These are phyloP conservation scores for Minunthozetes semirufus DNA, from an alignment of 2,888 invertebrate genomes.

Conservation along the genomic window DNA sequence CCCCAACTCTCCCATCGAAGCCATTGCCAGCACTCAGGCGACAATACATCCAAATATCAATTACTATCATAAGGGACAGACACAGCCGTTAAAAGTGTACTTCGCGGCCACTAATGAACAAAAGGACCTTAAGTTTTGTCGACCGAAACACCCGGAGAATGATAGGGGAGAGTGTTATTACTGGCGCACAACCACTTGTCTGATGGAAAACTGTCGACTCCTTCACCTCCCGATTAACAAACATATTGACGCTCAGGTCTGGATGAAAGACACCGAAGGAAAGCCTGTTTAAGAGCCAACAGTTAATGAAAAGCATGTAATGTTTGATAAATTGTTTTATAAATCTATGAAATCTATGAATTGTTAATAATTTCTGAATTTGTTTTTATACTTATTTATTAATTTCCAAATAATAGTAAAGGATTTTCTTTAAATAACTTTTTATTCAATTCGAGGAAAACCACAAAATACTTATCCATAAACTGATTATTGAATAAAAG, in stretches of 20 bases:
- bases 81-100: conserved; percentile 25
- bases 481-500: no score
- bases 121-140: conserved; percentile 35
- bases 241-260: conserved; percentile 37
- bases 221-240: conserved; percentile 35
- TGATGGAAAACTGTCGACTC: conserved; percentile 33
- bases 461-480: no score
- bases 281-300: neutral
- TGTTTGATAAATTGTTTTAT: no score
- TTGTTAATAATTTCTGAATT: neutral
- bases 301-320: no score
- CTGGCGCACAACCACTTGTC: conserved; percentile 38
- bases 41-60: neutral
- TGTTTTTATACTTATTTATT: neutral
- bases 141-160: conserved; percentile 36
- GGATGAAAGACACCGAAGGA: conserved; percentile 32
- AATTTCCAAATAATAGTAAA: neutral
- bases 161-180: conserved; percentile 38
- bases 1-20: conserved; percentile 35
- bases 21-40: conserved; percentile 32
- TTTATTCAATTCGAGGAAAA: no score
- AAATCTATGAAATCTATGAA: neutral
- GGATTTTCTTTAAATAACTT: no score
- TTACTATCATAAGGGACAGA: neutral
- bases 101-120: conserved; percentile 38